Evolutionary conservation across 2,113 vertebrate genomes (phyloP).

Genomic region (Lophura nycthemera): DNA sequence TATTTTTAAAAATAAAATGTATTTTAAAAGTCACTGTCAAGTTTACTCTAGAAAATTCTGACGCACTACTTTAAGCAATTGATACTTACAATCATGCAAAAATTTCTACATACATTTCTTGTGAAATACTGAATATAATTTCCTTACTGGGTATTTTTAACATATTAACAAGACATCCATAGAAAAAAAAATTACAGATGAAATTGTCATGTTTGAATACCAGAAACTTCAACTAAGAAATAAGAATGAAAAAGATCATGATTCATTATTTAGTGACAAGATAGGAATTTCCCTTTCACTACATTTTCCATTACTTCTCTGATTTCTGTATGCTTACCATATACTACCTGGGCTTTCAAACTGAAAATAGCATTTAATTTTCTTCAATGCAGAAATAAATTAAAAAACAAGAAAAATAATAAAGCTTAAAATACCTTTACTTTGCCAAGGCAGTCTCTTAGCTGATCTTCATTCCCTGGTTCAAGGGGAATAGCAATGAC

Average conservation of each 20-base stretch:
- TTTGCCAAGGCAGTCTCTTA: slow-evolving; percentile 87
- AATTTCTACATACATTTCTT: neutral
- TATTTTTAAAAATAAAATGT: neutral
- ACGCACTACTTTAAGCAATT: neutral
- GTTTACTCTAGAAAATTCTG: neutral
- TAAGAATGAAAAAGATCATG: fast-evolving
- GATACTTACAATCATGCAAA: neutral
- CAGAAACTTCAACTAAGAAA: neutral
- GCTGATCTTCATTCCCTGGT: slow-evolving; percentile 85
- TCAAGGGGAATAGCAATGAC: slow-evolving; percentile 78
- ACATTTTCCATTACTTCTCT: neutral
- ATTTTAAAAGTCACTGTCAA: neutral
- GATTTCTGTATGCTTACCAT: neutral
- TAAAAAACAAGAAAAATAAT: neutral
- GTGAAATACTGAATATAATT: neutral
- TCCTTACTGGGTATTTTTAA: neutral
- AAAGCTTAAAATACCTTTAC: slow-evolving; percentile 85
- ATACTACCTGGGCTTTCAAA: neutral
- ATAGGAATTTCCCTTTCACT: neutral
- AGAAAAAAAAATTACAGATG: neutral
- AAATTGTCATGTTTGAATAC: neutral
- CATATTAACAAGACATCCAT: neutral
- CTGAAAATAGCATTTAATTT: neutral
- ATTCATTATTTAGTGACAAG: neutral
- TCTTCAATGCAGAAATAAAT: neutral